Base-by-base conservation (phyloP, 1,140 invertebrate genomes). In the Drosophila malerkotliana region DNA sequence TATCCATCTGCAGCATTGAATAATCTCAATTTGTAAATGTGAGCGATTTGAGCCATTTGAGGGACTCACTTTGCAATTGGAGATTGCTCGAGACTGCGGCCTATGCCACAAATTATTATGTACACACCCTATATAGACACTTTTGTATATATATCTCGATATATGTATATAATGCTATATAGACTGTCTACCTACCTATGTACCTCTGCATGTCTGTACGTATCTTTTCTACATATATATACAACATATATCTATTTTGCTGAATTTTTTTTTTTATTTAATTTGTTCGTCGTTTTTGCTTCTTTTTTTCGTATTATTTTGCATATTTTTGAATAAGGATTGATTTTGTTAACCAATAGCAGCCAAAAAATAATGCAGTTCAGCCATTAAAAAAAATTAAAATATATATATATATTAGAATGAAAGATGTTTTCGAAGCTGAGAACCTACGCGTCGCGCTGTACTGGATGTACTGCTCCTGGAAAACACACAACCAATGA, bases 11-110 rank as follows among this genome's bases (percentile, higher is more conserved):
- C 81, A 87, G 76, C 68, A 91, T 91, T 87, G 85, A 82, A 55
- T 83, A 92, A 92, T 92, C 91, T 92, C 91, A 92, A 90, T 91
- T 91, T 92, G 91, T 92, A 91, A 92, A 84, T 90, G 91, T 92
- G 91, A 91, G 85, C 85, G 71, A 78, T 73, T 75, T 84, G 44
- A 66, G 39, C 58, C 47, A 83, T 90, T 88, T 69, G 62, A 85
- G 64, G 69, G 66, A 88, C 89, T 91, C 91, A 92, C 91, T 90
- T 91, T 92, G 81, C 91, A 92, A 88, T 75, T 91, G 91, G 91
- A 91, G 91, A 90, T 91, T 92, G 78, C 76, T 82, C 78, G 81
- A 92, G 77, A 77, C 74, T 90, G 83, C 74, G 87, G 88, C 80
- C 56, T 78, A 63, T 90, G 73, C 90, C 88, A 82, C 90, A 91